Base-by-base conservation (phyloP, 2,888 invertebrate genomes). In the Tipula confusa region DNA sequence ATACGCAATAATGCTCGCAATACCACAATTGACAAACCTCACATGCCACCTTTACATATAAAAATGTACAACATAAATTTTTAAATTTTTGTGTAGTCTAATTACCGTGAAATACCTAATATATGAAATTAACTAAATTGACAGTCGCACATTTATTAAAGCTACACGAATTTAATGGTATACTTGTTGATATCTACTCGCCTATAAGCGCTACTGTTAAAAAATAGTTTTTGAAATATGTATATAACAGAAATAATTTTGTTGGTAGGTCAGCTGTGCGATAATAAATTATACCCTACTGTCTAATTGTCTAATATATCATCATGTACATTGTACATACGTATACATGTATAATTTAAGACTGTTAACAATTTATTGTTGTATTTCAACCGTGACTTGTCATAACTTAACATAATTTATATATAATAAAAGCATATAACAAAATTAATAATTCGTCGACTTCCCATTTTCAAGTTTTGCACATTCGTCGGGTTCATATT, bases 101-200 rank as follows among this genome's bases (percentile, higher is more conserved):
- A 64, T 64, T 64, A 64, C 64, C 64, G 64, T 64, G 64, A 64
- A 64, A 64, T 64, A 64, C 64, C n/a, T n/a, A n/a, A n/a, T n/a
- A 64, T 64, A 24, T 64, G 24, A 64, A 64, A 64, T 24, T 24
- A 64, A 64, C 64, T 64, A 64, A 64, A 64, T 64, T 64, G 64
- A 64, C 64, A 64, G 64, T 18, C 64, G 24, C 18, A 64, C 64
- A 64, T 64, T 64, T 64, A 64, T 64, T 64, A 64, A 24, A 64
- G 24, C 24, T 64, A 64, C 64, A 64, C 64, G 24, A 64, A 48
- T 6, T 48, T 64, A 24, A 64, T 64, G 64, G n/a, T n/a, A 64
- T 64, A 64, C 64, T 64, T 64, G 64, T 64, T 64, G 64, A 64
- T 64, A 64, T 64, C 24, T 13, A 64, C 24, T 64, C 64, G 64